A percentile compares a stretch with the other conserved stretches of the same genome.
These are phyloP conservation scores for Leucopsar rothschildi DNA, from an alignment of 2,113 vertebrate species.

Conservation along the genomic window DNA sequence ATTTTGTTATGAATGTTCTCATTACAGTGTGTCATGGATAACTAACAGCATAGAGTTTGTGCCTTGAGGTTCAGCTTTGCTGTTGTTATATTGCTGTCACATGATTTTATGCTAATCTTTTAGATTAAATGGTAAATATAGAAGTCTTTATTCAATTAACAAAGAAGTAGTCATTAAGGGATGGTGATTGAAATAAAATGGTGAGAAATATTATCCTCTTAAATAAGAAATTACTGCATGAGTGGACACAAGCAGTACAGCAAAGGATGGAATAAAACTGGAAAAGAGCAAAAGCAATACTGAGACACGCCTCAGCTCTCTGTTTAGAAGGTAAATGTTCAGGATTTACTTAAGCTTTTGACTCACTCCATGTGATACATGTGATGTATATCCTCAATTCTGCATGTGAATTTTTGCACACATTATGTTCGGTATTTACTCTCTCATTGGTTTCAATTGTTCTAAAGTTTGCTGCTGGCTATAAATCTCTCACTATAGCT, in stretches of 20 bases:
- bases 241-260: background rate
- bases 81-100: background rate
- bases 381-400: background rate
- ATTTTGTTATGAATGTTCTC: conserved; percentile 57
- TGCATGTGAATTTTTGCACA: background rate
- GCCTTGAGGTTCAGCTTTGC: conserved; percentile 44
- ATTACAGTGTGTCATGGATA: conserved; percentile 42
- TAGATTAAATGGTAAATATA: conserved; percentile 26
- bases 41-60: conserved; percentile 18
- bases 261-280: background rate
- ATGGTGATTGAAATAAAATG: background rate
- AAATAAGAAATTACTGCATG: background rate
- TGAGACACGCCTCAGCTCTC: background rate
- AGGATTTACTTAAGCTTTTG: background rate
- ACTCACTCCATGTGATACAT: background rate
- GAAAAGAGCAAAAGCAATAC: background rate
- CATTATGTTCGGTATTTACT: background rate
- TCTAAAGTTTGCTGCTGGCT: background rate
- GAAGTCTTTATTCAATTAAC: conserved; percentile 40
- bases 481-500: background rate
- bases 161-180: background rate
- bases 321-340: background rate
- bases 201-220: background rate
- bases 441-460: background rate
- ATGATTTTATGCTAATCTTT: conserved; percentile 45